Percentiles rank a stretch among this genome's conserved stretches.
These are phyloP conservation scores for Calliopum simillimum DNA, from an alignment of 2,888 invertebrate genomes.

Conservation along the genomic window DNA sequence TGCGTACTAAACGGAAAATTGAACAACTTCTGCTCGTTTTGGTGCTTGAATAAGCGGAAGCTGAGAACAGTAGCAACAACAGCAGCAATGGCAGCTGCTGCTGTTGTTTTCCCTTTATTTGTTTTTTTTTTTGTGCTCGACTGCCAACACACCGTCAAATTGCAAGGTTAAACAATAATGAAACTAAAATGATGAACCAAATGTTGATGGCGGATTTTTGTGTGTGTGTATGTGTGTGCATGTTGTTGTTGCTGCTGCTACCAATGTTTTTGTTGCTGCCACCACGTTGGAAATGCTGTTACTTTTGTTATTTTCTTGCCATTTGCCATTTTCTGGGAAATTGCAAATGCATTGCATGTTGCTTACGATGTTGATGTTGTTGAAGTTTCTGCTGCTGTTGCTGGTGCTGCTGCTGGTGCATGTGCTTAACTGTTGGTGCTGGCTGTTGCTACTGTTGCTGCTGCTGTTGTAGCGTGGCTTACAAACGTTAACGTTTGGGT, in stretches of 20 bases:
- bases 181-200: conserved; percentile 59
- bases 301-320: conserved; percentile 1
- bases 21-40: conserved; percentile 64
- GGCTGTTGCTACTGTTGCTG: conserved; percentile 9
- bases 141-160: conserved; percentile 47
- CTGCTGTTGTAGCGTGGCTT: conserved; percentile 9
- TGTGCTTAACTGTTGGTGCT: not conserved
- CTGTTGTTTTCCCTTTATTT: not conserved
- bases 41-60: conserved; percentile 62
- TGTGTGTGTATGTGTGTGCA: not conserved
- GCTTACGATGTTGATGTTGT: not conserved
- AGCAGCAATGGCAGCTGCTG: conserved; percentile 4
- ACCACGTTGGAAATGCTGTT: not conserved
- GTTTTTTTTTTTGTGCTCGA: conserved; percentile 6
- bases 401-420: conserved; percentile 20
- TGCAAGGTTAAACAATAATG: conserved; percentile 60
- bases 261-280: conserved; percentile 8
- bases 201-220: conserved; percentile 43
- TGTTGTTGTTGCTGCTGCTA: conserved; percentile 20
- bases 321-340: conserved; percentile 32
- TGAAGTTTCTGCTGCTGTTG: conserved; percentile 32
- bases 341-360: conserved; percentile 47
- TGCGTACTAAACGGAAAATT: conserved; percentile 60
- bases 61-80: conserved; percentile 30
- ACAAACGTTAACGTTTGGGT: conserved; percentile 7